These are phyloP conservation scores for Antedon mediterranea DNA, from an alignment of 53 echinoderm and acorn worm species.

Conservation along the genomic window DNA sequence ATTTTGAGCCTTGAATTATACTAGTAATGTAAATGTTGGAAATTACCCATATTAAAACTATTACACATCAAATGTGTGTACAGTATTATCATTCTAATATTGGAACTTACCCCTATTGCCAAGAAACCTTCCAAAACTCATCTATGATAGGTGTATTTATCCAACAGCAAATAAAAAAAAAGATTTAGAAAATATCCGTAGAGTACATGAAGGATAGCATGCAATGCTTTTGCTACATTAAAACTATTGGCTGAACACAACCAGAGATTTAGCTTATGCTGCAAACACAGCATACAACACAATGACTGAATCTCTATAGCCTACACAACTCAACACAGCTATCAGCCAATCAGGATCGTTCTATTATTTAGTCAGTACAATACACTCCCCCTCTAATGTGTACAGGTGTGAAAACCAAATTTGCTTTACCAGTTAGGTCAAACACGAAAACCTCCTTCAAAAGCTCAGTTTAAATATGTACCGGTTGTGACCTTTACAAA, in stretches of 20 bases:
- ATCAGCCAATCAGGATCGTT: neutral
- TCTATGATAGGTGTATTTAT: neutral
- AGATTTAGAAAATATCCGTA: neutral
- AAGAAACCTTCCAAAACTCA: neutral
- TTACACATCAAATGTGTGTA: no score
- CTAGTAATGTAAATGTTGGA: no score
- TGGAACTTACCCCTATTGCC: neutral
- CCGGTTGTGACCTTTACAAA: neutral
- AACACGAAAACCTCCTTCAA: neutral
- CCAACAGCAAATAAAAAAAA: neutral
- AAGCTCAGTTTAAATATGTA: neutral
- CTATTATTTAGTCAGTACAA: neutral
- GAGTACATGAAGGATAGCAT: neutral
- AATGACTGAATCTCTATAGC: neutral
- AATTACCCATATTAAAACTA: no score
- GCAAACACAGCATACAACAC: neutral
- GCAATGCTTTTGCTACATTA: neutral
- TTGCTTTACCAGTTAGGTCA: neutral
- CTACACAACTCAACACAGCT: neutral
- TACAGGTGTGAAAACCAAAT: neutral
- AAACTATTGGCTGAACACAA: neutral
- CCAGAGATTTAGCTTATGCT: neutral
- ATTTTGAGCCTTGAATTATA: no score
- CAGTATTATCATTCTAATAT: no score
- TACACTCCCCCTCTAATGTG: neutral